phyloP scores from a whole-genome alignment of 2,113 vertebrate genomes.

The Oncorhynchus tshawytscha region DNA sequence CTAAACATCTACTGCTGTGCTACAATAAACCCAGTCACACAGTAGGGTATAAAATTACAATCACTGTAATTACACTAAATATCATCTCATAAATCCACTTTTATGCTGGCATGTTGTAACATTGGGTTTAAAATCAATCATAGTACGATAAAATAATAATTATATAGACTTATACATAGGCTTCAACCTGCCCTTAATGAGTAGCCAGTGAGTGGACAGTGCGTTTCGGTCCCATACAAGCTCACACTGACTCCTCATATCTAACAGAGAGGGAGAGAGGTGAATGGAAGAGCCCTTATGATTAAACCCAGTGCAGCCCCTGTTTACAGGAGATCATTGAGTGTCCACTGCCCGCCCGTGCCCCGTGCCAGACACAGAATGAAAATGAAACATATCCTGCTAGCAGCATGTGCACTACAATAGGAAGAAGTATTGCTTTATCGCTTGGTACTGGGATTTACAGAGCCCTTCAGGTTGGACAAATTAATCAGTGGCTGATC shows the following conservation, averaged over 20 bases:
- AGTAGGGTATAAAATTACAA: too few species aligned
- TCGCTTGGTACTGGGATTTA: slow-evolving; percentile 27
- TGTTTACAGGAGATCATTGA: slow-evolving; percentile 14
- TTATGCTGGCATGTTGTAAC: background rate
- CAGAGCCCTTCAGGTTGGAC: slow-evolving; percentile 20
- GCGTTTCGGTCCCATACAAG: slow-evolving; percentile 25
- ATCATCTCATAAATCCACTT: slow-evolving; percentile 21
- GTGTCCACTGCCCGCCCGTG: slow-evolving; percentile 7
- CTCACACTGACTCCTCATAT: slow-evolving; percentile 18
- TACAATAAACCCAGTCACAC: too few species aligned
- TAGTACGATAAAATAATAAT: slow-evolving; percentile 32
- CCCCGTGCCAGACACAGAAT: slow-evolving; percentile 15
- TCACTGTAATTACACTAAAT: background rate
- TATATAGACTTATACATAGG: slow-evolving; percentile 20
- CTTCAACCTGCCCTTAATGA: slow-evolving; percentile 19
- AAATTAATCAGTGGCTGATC: slow-evolving; percentile 23
- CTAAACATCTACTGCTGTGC: too few species aligned
- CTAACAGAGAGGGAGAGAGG: slow-evolving; percentile 7
- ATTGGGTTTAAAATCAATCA: slow-evolving; percentile 1
- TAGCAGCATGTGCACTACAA: slow-evolving; percentile 14
- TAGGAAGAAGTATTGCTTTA: slow-evolving; percentile 15
- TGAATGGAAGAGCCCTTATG: background rate
- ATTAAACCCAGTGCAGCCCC: slow-evolving; percentile 7
- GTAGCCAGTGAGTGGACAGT: slow-evolving; percentile 2
- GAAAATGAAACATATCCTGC: slow-evolving; percentile 34